Conservation (phyloP, 2,113 vertebrate genomes). For the Alligator mississippiensis region DNA sequence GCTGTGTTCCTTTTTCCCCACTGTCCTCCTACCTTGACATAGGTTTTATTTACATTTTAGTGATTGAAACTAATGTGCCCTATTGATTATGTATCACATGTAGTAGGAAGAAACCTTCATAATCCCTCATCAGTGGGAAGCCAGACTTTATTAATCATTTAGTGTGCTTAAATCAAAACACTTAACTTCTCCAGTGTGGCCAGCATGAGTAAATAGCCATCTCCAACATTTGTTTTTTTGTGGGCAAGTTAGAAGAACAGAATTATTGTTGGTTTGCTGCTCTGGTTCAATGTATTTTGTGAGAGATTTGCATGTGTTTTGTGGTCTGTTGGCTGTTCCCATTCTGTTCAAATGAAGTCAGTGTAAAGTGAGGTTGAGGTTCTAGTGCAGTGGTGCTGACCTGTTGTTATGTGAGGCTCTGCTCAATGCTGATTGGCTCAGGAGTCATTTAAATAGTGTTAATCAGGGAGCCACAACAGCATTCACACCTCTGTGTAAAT, state of each 20-base stretch:
- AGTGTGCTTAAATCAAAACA: neutral
- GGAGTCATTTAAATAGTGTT: too few species aligned
- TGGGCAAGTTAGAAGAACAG: neutral
- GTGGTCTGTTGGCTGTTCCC: neutral
- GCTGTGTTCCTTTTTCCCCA: neutral
- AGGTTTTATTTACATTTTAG: neutral
- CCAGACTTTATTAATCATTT: rapidly evolving
- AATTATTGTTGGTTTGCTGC: neutral
- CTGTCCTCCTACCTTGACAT: neutral
- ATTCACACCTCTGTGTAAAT: too few species aligned
- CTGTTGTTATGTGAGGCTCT: neutral
- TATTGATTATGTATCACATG: neutral
- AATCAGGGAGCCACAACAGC: too few species aligned
- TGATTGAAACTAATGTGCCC: neutral
- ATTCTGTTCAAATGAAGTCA: neutral
- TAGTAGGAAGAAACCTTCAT: neutral
- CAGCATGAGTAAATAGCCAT: neutral
- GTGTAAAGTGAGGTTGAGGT: neutral
- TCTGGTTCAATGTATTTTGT: neutral
- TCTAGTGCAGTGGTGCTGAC: rapidly evolving
- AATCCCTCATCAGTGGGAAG: neutral
- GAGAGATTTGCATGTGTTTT: too few species aligned
- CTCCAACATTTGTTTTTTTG: neutral
- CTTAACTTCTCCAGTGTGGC: rapidly evolving
- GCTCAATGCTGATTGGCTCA: too few species aligned